Evolutionary conservation across 2,797 vertebrate species (phyloP).

Genomic region (Tangara arthus): DNA sequence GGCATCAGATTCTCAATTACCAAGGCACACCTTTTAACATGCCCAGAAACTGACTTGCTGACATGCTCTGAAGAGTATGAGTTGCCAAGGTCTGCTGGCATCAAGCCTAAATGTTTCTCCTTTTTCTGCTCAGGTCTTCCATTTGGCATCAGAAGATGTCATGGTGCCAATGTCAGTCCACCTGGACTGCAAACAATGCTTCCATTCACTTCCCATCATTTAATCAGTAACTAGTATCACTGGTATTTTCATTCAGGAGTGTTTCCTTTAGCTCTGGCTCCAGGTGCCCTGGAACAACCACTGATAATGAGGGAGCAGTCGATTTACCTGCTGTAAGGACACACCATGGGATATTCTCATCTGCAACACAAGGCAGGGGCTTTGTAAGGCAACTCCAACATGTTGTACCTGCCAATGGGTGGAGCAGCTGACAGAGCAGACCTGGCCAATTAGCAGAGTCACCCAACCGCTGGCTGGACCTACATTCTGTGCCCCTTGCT

Average conservation of each 20-base stretch:
- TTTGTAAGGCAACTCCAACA: not conserved
- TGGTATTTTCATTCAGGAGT: not conserved
- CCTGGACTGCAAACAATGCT: not conserved
- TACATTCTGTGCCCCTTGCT: not conserved
- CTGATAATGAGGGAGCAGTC: not conserved
- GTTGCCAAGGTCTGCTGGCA: not conserved
- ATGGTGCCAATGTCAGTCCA: not conserved
- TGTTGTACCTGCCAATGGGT: not conserved
- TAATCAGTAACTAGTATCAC: not conserved
- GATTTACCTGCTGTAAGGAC: constrained; percentile 19
- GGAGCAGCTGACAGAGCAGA: not conserved
- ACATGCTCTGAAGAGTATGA: constrained; percentile 40
- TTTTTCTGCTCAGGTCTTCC: not conserved
- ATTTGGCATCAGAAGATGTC: not conserved
- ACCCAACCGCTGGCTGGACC: not conserved
- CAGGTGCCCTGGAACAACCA: not conserved
- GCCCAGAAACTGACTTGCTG: constrained; percentile 27
- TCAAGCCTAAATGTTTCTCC: not conserved
- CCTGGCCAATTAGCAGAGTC: not conserved
- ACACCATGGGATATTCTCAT: not conserved
- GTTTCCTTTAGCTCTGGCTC: not conserved
- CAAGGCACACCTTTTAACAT: not conserved
- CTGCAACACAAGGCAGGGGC: not conserved
- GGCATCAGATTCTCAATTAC: constrained; percentile 39
- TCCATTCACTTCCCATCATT: not conserved